Percentiles rank a stretch among this genome's conserved stretches.
phyloP scores from a whole-genome alignment of 2,113 vertebrate genomes.

The Pleuronectes platessa region DNA sequence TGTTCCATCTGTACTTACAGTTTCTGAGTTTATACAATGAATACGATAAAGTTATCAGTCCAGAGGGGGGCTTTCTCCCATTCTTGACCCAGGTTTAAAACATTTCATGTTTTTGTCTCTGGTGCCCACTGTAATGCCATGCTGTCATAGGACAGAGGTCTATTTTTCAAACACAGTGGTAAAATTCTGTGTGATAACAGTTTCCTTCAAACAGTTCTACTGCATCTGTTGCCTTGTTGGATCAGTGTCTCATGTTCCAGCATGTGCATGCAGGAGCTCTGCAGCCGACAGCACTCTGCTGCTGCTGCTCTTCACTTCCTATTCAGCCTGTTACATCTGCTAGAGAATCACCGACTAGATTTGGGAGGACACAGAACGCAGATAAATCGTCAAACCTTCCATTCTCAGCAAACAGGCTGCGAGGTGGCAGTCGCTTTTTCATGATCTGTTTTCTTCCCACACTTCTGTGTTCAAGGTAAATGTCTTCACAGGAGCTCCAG shows the following conservation, averaged over 20 bases:
- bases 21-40: too few species aligned
- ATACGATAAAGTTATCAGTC: too few species aligned
- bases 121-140: not conserved
- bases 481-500: slow-evolving; percentile 15
- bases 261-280: not conserved
- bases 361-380: slow-evolving; percentile 12
- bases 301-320: not conserved
- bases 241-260: not conserved
- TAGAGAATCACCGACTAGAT: slow-evolving; percentile 10
- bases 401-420: slow-evolving; percentile 9
- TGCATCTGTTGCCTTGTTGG: not conserved
- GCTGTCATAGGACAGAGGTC: not conserved
- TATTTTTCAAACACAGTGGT: not conserved
- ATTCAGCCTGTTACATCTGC: slow-evolving; percentile 12
- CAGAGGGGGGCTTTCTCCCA: too few species aligned
- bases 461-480: slow-evolving; percentile 27
- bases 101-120: too few species aligned
- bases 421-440: slow-evolving; percentile 1
- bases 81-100: too few species aligned
- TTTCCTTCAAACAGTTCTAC: not conserved
- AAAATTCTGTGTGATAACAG: not conserved
- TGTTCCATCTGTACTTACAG: too few species aligned
- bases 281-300: too few species aligned
- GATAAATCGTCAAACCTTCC: slow-evolving; percentile 13
- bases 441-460: slow-evolving; percentile 27